phyloP scores from a whole-genome alignment of 1,140 invertebrate species.

The Hycleus cichorii region DNA sequence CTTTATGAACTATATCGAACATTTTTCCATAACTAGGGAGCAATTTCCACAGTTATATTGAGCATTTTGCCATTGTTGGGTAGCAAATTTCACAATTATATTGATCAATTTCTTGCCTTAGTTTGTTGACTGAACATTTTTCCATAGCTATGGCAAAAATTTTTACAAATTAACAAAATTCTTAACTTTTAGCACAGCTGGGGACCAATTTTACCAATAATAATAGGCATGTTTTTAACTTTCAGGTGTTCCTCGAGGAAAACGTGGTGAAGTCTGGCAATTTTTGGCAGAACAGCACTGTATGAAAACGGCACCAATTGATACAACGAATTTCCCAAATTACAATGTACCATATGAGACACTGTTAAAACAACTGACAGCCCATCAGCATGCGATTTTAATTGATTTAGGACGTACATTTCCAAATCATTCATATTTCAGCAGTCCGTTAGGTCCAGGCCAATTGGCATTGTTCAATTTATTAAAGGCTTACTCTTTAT shows the following conservation, averaged over 20 bases:
- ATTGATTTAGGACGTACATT: conserved; percentile 91
- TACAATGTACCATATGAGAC: conserved; percentile 74
- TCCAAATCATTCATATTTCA: conserved; percentile 88
- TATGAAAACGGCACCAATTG: conserved; percentile 60
- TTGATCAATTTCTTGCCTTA: too few relatives aligned
- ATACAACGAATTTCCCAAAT: conserved; percentile 59
- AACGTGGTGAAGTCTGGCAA: conserved; percentile 87
- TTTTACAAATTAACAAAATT: too few relatives aligned
- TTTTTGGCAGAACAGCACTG: conserved; percentile 77
- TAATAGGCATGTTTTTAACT: too few relatives aligned
- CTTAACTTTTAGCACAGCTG: too few relatives aligned
- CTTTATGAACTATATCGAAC: too few relatives aligned
- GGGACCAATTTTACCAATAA: not conserved
- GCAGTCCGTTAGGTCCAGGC: conserved; percentile 76
- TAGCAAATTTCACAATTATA: too few relatives aligned
- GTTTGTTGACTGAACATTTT: too few relatives aligned
- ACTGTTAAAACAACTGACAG: conserved; percentile 79
- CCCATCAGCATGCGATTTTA: conserved; percentile 91
- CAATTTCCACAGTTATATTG: too few relatives aligned
- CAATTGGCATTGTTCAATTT: conserved; percentile 91
- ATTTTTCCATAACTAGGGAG: too few relatives aligned
- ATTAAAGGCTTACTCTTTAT: conserved; percentile 89
- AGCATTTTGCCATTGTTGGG: too few relatives aligned
- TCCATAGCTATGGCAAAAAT: too few relatives aligned
- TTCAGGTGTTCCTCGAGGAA: conserved; percentile 75